Percentiles rank a stretch among this genome's conserved stretches.
These are phyloP conservation scores for Agapornis canus DNA, from an alignment of 2,797 vertebrate species.

Conservation along the genomic window DNA sequence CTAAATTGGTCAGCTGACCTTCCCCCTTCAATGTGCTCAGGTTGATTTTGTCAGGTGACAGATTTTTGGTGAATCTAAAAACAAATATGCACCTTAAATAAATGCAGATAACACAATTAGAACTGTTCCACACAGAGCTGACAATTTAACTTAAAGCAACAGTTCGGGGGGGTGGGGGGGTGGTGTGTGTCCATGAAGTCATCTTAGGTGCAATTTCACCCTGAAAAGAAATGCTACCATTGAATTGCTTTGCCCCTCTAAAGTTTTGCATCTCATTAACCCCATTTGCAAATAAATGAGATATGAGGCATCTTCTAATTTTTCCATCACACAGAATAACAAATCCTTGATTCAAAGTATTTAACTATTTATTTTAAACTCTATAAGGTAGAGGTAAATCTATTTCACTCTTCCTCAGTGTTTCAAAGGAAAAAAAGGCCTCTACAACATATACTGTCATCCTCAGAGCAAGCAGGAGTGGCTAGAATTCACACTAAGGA, in stretches of 20 bases:
- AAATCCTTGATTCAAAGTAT: not conserved
- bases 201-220: not conserved
- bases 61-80: conserved; percentile 84
- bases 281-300: not conserved
- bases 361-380: not conserved
- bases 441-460: not conserved
- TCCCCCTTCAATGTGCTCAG: conserved; percentile 84
- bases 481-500: not conserved
- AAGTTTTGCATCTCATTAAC: not conserved
- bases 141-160: not conserved
- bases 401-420: not conserved
- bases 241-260: not conserved
- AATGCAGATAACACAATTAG: not conserved
- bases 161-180: too few relatives aligned
- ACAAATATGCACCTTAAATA: conserved; percentile 12
- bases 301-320: not conserved
- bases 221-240: not conserved
- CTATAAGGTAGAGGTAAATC: not conserved
- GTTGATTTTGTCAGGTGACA: conserved; percentile 87
- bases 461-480: not conserved
- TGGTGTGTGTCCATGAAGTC: not conserved
- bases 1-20: conserved; percentile 84
- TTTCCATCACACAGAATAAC: not conserved
- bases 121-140: not conserved
- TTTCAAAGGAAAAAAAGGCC: not conserved